These are phyloP conservation scores for Chionis minor DNA, from an alignment of 2,113 vertebrate genomes.

Conservation along the genomic window DNA sequence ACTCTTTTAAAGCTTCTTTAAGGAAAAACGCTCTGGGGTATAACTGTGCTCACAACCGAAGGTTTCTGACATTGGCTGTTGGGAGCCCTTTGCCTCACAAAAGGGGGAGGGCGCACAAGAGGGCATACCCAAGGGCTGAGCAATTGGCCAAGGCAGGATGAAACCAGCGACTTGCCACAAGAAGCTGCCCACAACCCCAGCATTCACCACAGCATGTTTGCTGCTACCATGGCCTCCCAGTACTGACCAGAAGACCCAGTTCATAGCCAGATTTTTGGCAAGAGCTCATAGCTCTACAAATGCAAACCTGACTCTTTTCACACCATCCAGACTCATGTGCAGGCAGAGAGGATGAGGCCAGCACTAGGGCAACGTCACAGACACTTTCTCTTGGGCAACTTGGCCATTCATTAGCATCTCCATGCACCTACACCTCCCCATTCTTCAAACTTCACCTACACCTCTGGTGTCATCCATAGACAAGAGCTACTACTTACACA, in stretches of 20 bases:
- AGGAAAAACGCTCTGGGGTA: background rate
- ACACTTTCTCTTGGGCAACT: background rate
- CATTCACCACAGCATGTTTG: accelerated
- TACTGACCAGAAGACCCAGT: background rate
- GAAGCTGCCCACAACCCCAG: background rate
- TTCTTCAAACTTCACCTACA: background rate
- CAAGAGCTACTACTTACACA: background rate
- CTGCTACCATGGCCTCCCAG: background rate
- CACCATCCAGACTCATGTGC: accelerated
- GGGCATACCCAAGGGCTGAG: background rate
- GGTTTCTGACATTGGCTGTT: background rate
- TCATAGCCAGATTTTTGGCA: background rate
- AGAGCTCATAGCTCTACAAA: background rate
- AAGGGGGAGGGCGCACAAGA: background rate
- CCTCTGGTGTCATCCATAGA: background rate
- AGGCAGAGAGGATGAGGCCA: accelerated
- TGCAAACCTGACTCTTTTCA: background rate
- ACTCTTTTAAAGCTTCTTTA: background rate
- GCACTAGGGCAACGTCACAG: accelerated
- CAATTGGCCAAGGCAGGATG: background rate
- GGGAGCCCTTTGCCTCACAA: background rate
- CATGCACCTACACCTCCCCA: background rate
- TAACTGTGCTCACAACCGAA: background rate
- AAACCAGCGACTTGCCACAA: accelerated
- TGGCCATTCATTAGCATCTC: background rate